Percentiles rank a stretch among this genome's conserved stretches.
These are phyloP conservation scores for Quadroppia sp. DNA, from an alignment of 2,888 invertebrate genomes.

Conservation along the genomic window DNA sequence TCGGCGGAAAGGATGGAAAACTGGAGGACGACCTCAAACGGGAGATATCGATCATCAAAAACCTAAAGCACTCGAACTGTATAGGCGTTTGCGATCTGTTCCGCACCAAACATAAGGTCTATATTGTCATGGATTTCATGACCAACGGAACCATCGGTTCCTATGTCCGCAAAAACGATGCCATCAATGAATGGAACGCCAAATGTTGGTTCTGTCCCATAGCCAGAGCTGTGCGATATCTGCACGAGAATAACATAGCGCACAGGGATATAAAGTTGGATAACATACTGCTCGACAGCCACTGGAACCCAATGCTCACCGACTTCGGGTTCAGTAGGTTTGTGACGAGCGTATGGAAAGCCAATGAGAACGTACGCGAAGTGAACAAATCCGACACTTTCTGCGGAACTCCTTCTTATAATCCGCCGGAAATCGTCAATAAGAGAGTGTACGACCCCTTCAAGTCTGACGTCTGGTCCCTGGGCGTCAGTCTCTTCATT, in stretches of 20 bases:
- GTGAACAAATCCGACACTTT: slow-evolving; percentile 32
- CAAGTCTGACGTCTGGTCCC: slow-evolving; percentile 54
- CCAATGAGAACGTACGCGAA: neutral
- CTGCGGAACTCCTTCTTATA: slow-evolving; percentile 43
- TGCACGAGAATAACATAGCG: slow-evolving; percentile 36
- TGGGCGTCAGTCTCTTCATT: slow-evolving; percentile 56
- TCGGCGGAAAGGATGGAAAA: neutral
- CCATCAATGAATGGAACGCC: slow-evolving; percentile 38
- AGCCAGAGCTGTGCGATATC: slow-evolving; percentile 38
- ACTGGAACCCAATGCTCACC: slow-evolving; percentile 41
- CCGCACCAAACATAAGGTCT: slow-evolving; percentile 42
- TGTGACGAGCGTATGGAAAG: neutral
- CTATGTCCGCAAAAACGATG: slow-evolving; percentile 40
- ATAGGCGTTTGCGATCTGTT: slow-evolving; percentile 35
- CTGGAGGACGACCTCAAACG: slow-evolving; percentile 43
- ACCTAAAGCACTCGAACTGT: slow-evolving; percentile 40
- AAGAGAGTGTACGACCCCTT: slow-evolving; percentile 41
- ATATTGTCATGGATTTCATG: slow-evolving; percentile 43
- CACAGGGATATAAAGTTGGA: slow-evolving; percentile 43
- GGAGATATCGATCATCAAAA: slow-evolving; percentile 39
- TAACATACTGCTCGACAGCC: slow-evolving; percentile 40
- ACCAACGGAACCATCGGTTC: slow-evolving; percentile 41
- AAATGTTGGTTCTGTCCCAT: slow-evolving; percentile 42
- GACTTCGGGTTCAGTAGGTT: slow-evolving; percentile 44
- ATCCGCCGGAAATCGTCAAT: slow-evolving; percentile 43